Base-by-base conservation (phyloP, 2,113 vertebrate genomes). In the Psammodynastes pulverulentus region DNA sequence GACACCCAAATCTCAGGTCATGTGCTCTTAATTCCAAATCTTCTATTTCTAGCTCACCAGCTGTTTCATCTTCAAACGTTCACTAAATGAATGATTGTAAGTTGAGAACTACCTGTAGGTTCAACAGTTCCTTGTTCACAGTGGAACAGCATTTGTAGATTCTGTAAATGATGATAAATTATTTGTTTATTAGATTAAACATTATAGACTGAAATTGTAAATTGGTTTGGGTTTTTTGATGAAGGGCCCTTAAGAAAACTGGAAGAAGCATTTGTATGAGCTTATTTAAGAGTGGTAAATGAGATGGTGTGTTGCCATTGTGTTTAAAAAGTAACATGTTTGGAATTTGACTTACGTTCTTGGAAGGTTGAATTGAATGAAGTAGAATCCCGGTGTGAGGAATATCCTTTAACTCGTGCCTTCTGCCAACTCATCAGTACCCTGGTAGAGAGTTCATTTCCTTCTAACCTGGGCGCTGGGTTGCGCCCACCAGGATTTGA, bases 401-500 rank as follows among this genome's bases (percentile, higher is more conserved):
- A 99, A 92, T 99, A 99, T 92, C 99, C 99, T 0, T 97, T 99
- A 97, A 99, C 99, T 0, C 97, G 98, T 1, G 97, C 98, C 87
- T 99, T 99, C 97, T 99, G 99, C 94, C 98, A 98, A 12, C 97
- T 99, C 94, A 99, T 99, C 96, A 99, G 99, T 95, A 98, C 98
- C 0, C 93, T 99, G 54, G 98, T 99, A 17, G 99, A 99, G 96
- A 99, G 98, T 95, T 99, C 98, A 1, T 98, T 99, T 95, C 99
- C 99, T 8, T 97, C 98, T 67, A 99, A 99, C 94, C 93, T 99
- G 93, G 99, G 99, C 0, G 99, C 98, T 9, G 99, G 99, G 13
- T 96, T 99, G 0, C 98, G 99, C 0, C 98, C 98, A 0, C 99
- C 99, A 0, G 99, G 99, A 84, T 99, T 99, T 93, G 98, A 99